A percentile compares a stretch with the other conserved stretches of the same genome.
Conservation (phyloP, 2,113 vertebrate species). For the Phrynosoma blainvillii region DNA sequence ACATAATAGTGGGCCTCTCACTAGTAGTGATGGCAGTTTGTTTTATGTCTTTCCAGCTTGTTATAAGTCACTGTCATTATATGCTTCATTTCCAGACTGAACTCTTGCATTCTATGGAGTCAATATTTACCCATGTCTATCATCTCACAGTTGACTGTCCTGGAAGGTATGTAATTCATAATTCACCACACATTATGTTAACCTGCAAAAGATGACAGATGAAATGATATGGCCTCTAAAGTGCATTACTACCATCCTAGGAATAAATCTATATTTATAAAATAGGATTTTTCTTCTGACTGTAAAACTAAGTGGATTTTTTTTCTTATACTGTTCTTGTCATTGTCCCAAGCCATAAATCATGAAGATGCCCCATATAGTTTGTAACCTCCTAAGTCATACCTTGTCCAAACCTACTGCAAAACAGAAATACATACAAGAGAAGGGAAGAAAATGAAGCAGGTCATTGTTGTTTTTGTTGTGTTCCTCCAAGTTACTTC, state of each 20-base stretch:
- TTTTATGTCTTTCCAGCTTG: constrained; percentile 59
- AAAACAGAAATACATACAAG: not conserved
- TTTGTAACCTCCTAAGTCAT: not conserved
- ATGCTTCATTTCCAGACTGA: constrained; percentile 58
- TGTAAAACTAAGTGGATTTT: not conserved
- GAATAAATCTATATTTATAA: constrained; percentile 25
- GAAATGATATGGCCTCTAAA: constrained; percentile 31
- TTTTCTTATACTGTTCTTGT: constrained; percentile 15
- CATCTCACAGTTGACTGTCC: constrained; percentile 47
- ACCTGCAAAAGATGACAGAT: not conserved
- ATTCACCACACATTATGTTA: constrained; percentile 43
- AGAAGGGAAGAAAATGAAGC: not conserved
- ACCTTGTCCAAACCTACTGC: not conserved
- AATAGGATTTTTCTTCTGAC: constrained; percentile 18
- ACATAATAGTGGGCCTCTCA: not conserved
- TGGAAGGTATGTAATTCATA: constrained; percentile 37
- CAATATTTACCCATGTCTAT: constrained; percentile 36
- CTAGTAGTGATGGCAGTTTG: not conserved
- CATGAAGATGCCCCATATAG: not conserved
- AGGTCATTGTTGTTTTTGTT: not conserved
- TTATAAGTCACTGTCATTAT: constrained; percentile 70
- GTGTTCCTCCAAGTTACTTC: too few species aligned
- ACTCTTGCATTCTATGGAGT: constrained; percentile 36
- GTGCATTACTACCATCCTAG: constrained; percentile 20
- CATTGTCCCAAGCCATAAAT: not conserved